Base-by-base conservation (phyloP, 2,888 invertebrate genomes). In the Drosophila colorata region DNA sequence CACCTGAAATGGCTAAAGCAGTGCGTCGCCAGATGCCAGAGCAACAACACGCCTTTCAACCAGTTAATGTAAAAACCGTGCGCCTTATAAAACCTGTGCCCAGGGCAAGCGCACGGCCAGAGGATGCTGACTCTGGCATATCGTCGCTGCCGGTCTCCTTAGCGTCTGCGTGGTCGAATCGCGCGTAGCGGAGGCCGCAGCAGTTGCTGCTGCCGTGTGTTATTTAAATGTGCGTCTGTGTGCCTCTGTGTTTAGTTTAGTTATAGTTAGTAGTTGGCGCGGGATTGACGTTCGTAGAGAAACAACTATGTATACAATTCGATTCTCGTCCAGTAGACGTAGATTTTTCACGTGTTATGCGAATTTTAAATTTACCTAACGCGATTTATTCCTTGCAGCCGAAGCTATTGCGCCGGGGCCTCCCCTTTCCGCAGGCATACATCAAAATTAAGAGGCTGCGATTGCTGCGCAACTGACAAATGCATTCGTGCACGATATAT, bases 41-140 rank as follows among this genome's bases (percentile, higher is more conserved):
- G 8, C 20, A 33, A 11, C 18, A 18, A 14, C 9, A 40, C 8
- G 11, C 3, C 14, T 1, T 38, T 40, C n/a, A 25, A 37, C 4
- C 46, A 58, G 33, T 60, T 37, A 70, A 68, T 57, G 67, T 69
- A 33, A 81, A 86, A 57, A 57, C 71, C 35, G 70, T 74, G 37
- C 69, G 71, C 14, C 71, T 88, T 38, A 67, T 84, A 18, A 44
- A 69, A 51, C 64, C 88, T 23, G 70, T 84, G 55, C 78, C 87
- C 37, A 84, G 74, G 57, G 44, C 69, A 35, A 43, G 23, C 25
- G 59, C 37, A 40, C 51, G 78, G 35, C 52, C 69, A 18, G 67
- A 69, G 23, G 83, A 83, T 59, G 58, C 56, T 33, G 83, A 83
- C 35, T 83, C 83, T 13, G 83, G 83, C 28, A 87, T 82, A 49